Conservation (phyloP, 2,797 vertebrate genomes). For the Acrossocheilus fasciatus region DNA sequence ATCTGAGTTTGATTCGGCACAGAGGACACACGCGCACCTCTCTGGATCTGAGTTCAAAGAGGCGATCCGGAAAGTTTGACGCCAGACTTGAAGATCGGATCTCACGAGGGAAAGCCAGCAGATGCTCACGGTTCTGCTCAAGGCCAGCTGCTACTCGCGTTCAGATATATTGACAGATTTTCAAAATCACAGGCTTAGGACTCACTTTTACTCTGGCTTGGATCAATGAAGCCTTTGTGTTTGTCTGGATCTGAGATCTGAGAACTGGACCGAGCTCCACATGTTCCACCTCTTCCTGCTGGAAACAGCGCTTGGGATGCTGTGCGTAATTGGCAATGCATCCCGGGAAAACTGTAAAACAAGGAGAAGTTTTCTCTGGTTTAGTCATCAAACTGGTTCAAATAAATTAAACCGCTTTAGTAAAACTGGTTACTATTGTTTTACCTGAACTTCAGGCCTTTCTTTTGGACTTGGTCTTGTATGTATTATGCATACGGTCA, state of each 20-base stretch:
- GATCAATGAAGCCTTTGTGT: constrained; percentile 17
- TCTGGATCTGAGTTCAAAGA: constrained; percentile 36
- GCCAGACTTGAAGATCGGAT: background rate
- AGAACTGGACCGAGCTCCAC: constrained; percentile 4
- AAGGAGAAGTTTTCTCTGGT: background rate
- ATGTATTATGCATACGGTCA: too few relatives aligned
- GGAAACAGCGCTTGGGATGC: background rate
- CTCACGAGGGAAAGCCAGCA: constrained; percentile 8
- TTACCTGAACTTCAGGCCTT: background rate
- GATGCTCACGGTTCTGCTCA: constrained; percentile 6
- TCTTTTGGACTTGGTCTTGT: background rate
- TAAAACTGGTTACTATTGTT: background rate
- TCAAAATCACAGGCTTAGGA: background rate
- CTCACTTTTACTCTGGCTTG: constrained; percentile 1
- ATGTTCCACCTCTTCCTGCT: background rate
- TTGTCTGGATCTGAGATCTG: constrained; percentile 26
- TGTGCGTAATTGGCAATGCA: background rate
- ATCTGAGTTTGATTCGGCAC: constrained; percentile 19
- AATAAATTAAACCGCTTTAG: background rate
- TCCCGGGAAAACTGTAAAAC: background rate
- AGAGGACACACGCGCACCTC: background rate
- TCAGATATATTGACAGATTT: constrained; percentile 11
- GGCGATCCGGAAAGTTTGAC: constrained; percentile 4
- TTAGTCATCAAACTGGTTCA: background rate
- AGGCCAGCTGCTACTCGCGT: background rate